These are phyloP conservation scores for Herpailurus yagouaroundi DNA, from an alignment of 2,113 vertebrate genomes.

Conservation along the genomic window DNA sequence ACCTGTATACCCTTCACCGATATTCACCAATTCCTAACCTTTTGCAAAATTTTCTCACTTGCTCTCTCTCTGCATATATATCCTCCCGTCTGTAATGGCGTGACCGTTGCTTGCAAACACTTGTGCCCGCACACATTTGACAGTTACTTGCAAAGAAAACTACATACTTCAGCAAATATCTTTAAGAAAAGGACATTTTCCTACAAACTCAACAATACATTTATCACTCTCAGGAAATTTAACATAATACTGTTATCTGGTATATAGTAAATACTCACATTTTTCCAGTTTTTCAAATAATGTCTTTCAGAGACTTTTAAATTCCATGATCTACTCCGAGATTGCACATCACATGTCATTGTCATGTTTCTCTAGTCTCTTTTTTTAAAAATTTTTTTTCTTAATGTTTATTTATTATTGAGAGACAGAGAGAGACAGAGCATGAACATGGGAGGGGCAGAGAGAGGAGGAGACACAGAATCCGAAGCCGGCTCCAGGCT, in stretches of 20 bases:
- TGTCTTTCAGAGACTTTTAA: not conserved
- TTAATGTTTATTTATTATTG: not conserved
- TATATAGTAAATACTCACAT: not conserved
- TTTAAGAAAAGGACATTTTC: not conserved
- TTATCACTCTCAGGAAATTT: not conserved
- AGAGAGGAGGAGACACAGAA: no score
- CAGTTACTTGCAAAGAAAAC: not conserved
- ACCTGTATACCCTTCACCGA: not conserved
- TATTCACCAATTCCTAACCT: not conserved
- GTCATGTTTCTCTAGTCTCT: not conserved
- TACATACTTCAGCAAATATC: not conserved
- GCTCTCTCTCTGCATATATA: not conserved
- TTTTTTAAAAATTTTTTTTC: not conserved
- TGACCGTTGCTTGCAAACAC: not conserved
- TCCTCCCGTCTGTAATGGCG: not conserved
- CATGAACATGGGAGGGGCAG: no score
- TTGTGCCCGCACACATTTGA: not conserved
- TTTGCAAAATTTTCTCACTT: not conserved
- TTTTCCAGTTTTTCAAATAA: conserved; percentile 19
- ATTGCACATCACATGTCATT: not conserved
- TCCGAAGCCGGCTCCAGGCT: no score
- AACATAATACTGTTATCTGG: not conserved
- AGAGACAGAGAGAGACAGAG: no score
- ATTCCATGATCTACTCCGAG: not conserved
- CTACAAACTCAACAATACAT: not conserved